Percentiles rank a stretch among this genome's conserved stretches.
Conservation (phyloP, 1,140 invertebrate genomes). For the Drosophila rufa region DNA sequence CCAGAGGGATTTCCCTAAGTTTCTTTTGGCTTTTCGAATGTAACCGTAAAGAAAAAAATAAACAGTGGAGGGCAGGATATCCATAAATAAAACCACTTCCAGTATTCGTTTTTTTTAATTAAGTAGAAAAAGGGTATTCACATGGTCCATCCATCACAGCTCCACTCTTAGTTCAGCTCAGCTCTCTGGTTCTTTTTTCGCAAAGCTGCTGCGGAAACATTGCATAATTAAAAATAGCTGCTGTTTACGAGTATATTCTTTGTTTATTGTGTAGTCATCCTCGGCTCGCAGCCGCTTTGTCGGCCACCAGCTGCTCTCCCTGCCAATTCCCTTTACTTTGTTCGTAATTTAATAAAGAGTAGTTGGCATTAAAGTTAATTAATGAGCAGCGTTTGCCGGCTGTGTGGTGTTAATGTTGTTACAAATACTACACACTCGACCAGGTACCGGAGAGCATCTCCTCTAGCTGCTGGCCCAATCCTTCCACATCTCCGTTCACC, state of each 20-base stretch:
- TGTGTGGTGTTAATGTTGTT: constrained; percentile 13
- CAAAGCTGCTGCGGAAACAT: constrained; percentile 46
- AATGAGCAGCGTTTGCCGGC: constrained; percentile 19
- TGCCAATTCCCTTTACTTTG: not conserved
- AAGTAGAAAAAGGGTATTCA: constrained; percentile 2
- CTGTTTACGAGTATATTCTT: constrained; percentile 63
- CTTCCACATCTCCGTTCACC: constrained; percentile 7
- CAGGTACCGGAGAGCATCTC: not conserved
- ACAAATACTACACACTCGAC: not conserved
- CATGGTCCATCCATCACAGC: not conserved
- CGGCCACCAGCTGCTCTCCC: not conserved
- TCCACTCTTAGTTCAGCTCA: not conserved
- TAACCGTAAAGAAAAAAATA: not conserved
- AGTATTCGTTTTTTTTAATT: not conserved
- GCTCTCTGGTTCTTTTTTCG: constrained; percentile 31
- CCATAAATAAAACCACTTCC: no score
- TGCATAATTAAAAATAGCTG: constrained; percentile 77
- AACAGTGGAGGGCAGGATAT: no score
- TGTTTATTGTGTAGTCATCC: constrained; percentile 57
- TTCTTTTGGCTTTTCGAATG: not conserved
- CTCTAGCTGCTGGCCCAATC: constrained; percentile 6
- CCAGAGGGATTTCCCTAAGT: not conserved
- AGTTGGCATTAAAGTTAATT: constrained; percentile 53
- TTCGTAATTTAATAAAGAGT: constrained; percentile 57
- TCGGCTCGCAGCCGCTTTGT: not conserved